Base-by-base conservation (phyloP, 2,888 invertebrate species). In the Drosophila pseudotalamancana region DNA sequence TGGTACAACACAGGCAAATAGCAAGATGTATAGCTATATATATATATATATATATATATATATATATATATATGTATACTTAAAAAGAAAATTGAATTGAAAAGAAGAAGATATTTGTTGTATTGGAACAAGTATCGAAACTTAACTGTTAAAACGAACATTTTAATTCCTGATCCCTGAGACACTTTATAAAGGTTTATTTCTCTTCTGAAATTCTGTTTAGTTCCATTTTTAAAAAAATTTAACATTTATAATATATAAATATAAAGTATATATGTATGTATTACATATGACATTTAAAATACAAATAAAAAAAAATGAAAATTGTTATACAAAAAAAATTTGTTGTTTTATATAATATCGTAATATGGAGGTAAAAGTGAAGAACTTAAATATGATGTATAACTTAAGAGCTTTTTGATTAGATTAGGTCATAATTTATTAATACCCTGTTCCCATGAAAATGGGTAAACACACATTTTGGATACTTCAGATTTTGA, bases 261-360 rank as follows among this genome's bases (percentile, higher is more conserved):
- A 32, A 50, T 39, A 50, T 42, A 49, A 21, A 21, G 19, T 57
- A 34, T 59, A 69, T 69, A 56, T 64, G 75, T 63, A 59, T 66
- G 57, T 65, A 75, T 55, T 61, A 42, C 68, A 60, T 70, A 61
- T 51, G 60, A 57, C 49, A 71, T 71, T 86, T 77, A 73, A 67
- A 84, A 77, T 81, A 81, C 27, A 68, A 74, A 76, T 66, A 86
- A 83, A 71, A 80, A 62, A 74, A 72, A 61, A 71, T 56, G 63
- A 83, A 81, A 81, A 59, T 86, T 81, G 80, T 87, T 80, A 82
- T 84, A 88, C 72, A 83, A 86, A 81, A 27, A 25, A 56, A 59
- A 34, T 40, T 12, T 39, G 12, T n/a, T 25, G 9, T 0, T 12
- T 4, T 23, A 12, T 50, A 12, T 18, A n/a, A n/a, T n/a, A n/a